Conservation (phyloP, 2,888 invertebrate genomes). For the Phyllotreta cruciferae region DNA sequence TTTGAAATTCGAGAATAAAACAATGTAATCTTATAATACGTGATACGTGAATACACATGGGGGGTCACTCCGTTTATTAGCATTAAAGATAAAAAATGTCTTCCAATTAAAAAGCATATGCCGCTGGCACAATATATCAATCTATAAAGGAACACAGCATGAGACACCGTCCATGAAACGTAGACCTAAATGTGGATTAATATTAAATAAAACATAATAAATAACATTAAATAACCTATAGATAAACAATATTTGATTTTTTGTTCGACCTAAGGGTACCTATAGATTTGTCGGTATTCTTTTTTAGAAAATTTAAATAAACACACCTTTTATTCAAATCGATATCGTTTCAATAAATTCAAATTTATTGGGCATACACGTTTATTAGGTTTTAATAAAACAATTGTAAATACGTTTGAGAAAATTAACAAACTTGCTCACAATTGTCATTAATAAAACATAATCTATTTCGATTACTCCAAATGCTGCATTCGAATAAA, state of each 20-base stretch:
- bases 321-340: not conserved
- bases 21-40: conserved; percentile 53
- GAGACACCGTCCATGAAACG: conserved; percentile 54
- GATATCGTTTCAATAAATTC: not conserved
- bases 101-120: conserved; percentile 61
- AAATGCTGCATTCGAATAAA: not conserved
- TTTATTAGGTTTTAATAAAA: conserved; percentile 6
- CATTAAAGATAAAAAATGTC: conserved; percentile 61
- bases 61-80: conserved; percentile 58
- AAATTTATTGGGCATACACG: not conserved
- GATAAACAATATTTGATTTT: conserved; percentile 38
- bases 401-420: conserved; percentile 8
- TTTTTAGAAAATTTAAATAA: not conserved
- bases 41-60: conserved; percentile 51
- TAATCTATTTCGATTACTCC: not conserved
- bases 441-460: conserved; percentile 11
- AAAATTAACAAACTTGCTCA: conserved; percentile 10
- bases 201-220: conserved; percentile 54
- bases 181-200: conserved; percentile 55
- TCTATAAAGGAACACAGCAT: conserved; percentile 58
- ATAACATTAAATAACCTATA: conserved; percentile 51
- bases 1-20: conserved; percentile 41
- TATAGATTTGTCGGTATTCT: not conserved
- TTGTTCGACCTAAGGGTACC: conserved; percentile 14
- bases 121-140: conserved; percentile 61